Evolutionary conservation across 2,888 invertebrate genomes (phyloP).

Genomic region (Cephus rjabovi): DNA sequence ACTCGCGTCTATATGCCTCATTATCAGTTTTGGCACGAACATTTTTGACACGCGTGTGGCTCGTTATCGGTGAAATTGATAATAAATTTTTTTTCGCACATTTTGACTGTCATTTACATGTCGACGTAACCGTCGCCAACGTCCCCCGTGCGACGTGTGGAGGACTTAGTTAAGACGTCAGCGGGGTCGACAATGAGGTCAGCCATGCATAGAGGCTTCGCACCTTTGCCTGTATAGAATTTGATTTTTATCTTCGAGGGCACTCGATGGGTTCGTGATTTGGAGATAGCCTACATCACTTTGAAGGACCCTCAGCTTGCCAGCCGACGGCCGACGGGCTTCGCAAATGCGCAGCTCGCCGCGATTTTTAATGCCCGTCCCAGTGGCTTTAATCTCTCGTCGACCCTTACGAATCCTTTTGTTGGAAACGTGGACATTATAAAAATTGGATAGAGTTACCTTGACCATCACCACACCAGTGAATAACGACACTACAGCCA

Average conservation of each 20-base stretch:
- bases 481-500: neutral
- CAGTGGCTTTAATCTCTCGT: neutral
- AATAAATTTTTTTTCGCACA: no score
- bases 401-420: neutral
- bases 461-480: neutral
- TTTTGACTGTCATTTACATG: neutral
- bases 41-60: accelerated
- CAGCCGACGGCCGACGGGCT: slow-evolving; percentile 44
- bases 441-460: neutral
- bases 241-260: slow-evolving; percentile 65
- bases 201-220: slow-evolving; percentile 63
- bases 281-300: slow-evolving; percentile 55
- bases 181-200: slow-evolving; percentile 59
- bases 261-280: slow-evolving; percentile 63
- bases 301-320: slow-evolving; percentile 53
- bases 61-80: no score
- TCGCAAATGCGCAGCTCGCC: slow-evolving; percentile 22
- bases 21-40: no score
- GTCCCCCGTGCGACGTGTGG: slow-evolving; percentile 14
- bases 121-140: neutral
- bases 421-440: neutral
- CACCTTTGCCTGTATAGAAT: slow-evolving; percentile 60
- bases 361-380: slow-evolving; percentile 16
- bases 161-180: slow-evolving; percentile 64
- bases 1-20: no score